Evolutionary conservation across 2,113 vertebrate genomes (phyloP), one percentile per base, ranked within the genome.

Genomic region (Oreochromis tanganicae): DNA sequence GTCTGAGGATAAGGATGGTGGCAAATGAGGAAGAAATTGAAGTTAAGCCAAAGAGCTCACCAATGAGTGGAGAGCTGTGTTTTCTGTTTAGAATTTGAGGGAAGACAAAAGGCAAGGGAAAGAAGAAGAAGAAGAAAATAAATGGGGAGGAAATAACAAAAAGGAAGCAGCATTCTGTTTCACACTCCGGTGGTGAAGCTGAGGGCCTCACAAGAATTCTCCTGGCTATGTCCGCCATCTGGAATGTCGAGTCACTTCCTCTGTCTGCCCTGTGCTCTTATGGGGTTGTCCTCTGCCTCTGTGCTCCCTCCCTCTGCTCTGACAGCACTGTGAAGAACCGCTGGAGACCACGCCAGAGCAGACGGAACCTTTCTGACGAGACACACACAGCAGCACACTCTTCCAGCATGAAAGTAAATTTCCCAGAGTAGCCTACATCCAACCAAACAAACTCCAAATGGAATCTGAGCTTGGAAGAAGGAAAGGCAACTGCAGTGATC

Each of bases 201-300:
- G 92, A 96, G 95, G 93, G 93, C 93, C 93, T 94, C 36, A 46
- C 88, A 95, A 93, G 94, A 95, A 95, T 95, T 94, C 93, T 95
- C 88, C 94, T 91, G 90, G 92, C 89, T 93, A 46, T 94, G 73
- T 94, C 90, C 91, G 85, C 86, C 93, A 95, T 95, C 95, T 95
- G 95, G 95, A 96, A 93, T 89, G 87, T 89, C 88, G 91, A 96
- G 94, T 92, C 90, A 96, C 95, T 96, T 96, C 95, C 96, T 95
- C 90, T 91, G 85, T 93, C 94, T 94, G 93, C 87, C 75, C 87
- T 61, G 88, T 8, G 56, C 85, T 94, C 80, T 87, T 78, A 86
- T 5, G 73, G 89, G 93, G 90, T 91, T 90, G 89, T 93, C 93
- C 90, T 93, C 89, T 89, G 80, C 59, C 82, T 88, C 79, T 82